Evolutionary conservation across 2,888 invertebrate genomes (phyloP), one percentile per base, ranked within the genome.

Genomic region (Atethmia centrago): DNA sequence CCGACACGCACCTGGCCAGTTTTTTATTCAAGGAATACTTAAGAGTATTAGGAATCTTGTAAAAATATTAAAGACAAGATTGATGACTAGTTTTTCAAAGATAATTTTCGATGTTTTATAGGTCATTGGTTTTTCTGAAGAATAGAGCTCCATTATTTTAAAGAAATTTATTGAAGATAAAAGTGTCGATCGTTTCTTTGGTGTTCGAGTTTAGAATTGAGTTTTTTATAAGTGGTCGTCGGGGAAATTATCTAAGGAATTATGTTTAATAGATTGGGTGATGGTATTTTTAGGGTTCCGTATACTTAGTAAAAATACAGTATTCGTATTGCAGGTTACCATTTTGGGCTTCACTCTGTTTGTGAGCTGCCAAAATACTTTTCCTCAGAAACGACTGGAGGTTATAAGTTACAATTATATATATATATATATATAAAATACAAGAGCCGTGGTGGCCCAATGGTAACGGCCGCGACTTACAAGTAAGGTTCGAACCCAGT

Each of bases 41-140:
- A 0, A 8, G 28, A 8, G 5, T 31, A 31, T 70, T 28, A 47
- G 56, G 5, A 47, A n/a, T 49, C 47, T 55, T 76, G 25, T 51
- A 19, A 47, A 36, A 31, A 63, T 49, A 45, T 65, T 25, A 56
- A 40, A 16, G 40, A 59, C 21, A 81, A 61, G 55, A 81, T 75
- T 64, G 14, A 81, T 81, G 31, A n/a, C 12, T 8, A 40, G 36
- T 63, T 63, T 53, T 53, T 40, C 5, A 25, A 25, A 42, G 28
- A 40, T 40, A 31, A 21, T 40, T 12, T 51, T 36, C 36, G 40
- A 68, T 16, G 14, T 58, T 65, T 58, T 45, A 21, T 51, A 10
- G 45, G 51, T 42, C 75, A 47, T 47, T 53, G 51, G 47, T 25
- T 77, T 63, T n/a, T 53, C 21, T 71, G 19, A 74, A 21, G 10